Conservation (phyloP, 2,888 invertebrate genomes). For the Boloria selene region DNA sequence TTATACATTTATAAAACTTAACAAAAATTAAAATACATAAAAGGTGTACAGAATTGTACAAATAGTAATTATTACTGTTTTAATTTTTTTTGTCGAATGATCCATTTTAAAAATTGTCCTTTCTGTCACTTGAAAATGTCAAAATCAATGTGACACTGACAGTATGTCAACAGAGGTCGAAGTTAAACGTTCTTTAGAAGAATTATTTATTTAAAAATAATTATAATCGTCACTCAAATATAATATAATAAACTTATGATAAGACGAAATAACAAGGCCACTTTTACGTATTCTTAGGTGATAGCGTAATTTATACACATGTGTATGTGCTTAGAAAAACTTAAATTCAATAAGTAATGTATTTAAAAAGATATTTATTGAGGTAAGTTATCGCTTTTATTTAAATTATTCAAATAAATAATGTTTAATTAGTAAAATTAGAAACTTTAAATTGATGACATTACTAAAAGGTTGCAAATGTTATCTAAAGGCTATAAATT, state of each 20-base stretch:
- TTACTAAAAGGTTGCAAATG: background rate
- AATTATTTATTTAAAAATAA: background rate
- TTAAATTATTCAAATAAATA: background rate
- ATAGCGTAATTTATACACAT: background rate
- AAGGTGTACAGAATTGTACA: too few species aligned
- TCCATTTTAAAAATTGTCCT: too few species aligned
- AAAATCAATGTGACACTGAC: background rate
- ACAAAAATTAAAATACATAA: too few species aligned
- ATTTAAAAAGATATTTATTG: slow-evolving; percentile 48
- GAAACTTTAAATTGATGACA: background rate
- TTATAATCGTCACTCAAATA: slow-evolving; percentile 15
- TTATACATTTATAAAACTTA: too few species aligned
- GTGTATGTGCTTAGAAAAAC: background rate
- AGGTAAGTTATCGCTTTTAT: slow-evolving; percentile 40
- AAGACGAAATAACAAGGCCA: slow-evolving; percentile 29
- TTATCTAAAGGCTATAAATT: background rate
- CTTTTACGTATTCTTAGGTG: background rate
- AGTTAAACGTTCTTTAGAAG: background rate
- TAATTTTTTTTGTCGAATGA: too few species aligned
- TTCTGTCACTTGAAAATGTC: slow-evolving; percentile 1
- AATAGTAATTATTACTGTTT: too few species aligned
- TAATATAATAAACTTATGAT: slow-evolving; percentile 26
- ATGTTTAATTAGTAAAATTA: background rate
- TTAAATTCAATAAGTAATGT: slow-evolving; percentile 44
- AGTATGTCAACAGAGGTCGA: slow-evolving; percentile 9